These are phyloP conservation scores for Xiphorhynchus elegans DNA, from an alignment of 2,113 vertebrate genomes.

Conservation along the genomic window DNA sequence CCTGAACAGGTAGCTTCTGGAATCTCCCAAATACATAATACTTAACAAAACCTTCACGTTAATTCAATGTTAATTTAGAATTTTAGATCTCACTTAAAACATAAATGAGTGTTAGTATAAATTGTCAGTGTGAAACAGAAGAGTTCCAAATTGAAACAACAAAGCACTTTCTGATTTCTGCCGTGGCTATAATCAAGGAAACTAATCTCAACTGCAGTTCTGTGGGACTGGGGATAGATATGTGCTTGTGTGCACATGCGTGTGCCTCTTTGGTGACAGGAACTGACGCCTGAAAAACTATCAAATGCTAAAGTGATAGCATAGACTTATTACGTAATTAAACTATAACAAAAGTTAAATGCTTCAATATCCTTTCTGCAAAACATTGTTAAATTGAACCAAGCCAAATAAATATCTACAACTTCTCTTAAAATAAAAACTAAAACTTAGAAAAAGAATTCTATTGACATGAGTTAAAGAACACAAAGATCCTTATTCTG, in stretches of 20 bases:
- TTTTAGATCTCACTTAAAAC: background rate
- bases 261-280: background rate
- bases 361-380: background rate
- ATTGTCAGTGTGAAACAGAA: background rate
- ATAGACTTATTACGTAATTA: background rate
- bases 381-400: background rate
- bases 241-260: background rate
- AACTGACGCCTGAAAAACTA: background rate
- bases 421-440: background rate
- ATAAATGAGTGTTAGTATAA: background rate
- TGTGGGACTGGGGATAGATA: rapidly evolving
- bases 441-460: background rate
- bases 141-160: background rate
- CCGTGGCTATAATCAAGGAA: background rate
- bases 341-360: background rate
- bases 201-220: background rate
- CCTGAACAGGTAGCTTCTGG: background rate
- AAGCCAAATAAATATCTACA: background rate
- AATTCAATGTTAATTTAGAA: background rate
- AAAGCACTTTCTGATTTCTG: background rate
- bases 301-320: background rate
- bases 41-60: background rate
- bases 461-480: background rate
- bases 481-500: background rate
- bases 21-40: background rate